Conservation (phyloP, 2,797 vertebrate species). For the Anas flavirostris region DNA sequence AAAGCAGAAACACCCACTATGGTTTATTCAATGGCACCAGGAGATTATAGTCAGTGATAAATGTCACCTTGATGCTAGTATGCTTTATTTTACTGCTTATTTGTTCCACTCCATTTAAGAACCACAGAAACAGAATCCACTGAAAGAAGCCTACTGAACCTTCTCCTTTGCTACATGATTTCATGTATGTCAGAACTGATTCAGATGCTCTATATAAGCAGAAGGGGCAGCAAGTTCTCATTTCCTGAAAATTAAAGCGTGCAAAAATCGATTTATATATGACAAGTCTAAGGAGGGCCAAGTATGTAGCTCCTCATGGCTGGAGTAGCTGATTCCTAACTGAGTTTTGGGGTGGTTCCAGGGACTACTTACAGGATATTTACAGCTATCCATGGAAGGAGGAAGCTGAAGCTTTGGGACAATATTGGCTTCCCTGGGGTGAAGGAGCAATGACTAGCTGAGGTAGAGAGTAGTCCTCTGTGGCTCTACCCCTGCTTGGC, state of each 20-base stretch:
- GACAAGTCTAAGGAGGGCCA: neutral
- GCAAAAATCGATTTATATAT: accelerated
- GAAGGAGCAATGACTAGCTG: neutral
- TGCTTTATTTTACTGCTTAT: neutral
- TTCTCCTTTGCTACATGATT: neutral
- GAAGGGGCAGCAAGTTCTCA: neutral
- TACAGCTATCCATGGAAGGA: neutral
- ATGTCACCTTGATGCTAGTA: neutral
- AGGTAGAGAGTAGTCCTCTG: neutral
- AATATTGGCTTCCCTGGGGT: neutral
- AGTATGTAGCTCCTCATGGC: neutral
- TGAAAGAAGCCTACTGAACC: neutral
- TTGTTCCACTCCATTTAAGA: neutral
- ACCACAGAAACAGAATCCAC: neutral
- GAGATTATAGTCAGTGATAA: neutral
- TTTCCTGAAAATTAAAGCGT: neutral
- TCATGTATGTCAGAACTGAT: neutral
- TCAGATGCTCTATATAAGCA: neutral
- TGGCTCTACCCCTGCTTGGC: neutral
- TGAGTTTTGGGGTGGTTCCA: neutral
- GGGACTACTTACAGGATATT: neutral
- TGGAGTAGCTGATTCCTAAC: neutral
- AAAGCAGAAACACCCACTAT: neutral
- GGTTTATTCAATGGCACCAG: neutral
- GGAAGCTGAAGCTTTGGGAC: neutral